phyloP scores from a whole-genome alignment of 2,888 invertebrate species.

The Diaprepes abbreviatus region DNA sequence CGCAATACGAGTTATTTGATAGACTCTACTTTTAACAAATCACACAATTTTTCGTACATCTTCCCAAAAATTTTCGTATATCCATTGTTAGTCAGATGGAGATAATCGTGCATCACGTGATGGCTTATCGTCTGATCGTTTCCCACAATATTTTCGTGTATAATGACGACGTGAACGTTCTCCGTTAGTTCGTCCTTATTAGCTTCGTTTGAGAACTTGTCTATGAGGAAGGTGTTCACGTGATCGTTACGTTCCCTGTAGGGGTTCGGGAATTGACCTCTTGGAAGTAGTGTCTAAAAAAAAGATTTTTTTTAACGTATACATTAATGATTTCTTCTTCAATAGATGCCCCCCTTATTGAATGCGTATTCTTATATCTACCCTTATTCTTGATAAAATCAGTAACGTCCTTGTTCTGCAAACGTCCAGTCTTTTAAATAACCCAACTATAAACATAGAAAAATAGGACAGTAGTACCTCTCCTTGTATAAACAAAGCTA shows the following conservation, averaged over 20 bases:
- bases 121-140: slow-evolving; percentile 73
- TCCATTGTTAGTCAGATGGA: slow-evolving; percentile 76
- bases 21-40: slow-evolving; percentile 53
- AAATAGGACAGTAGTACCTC: too few relatives aligned
- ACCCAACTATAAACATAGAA: too few relatives aligned
- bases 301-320: too few relatives aligned
- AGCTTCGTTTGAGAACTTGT: slow-evolving; percentile 63
- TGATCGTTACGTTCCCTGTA: slow-evolving; percentile 73
- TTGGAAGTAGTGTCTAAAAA: slow-evolving; percentile 74
- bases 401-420: too few relatives aligned
- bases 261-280: slow-evolving; percentile 76
- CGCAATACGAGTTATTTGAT: too few relatives aligned
- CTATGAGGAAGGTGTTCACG: slow-evolving; percentile 72
- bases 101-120: slow-evolving; percentile 78
- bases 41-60: slow-evolving; percentile 68
- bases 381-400: too few relatives aligned
- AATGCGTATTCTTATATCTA: too few relatives aligned
- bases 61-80: slow-evolving; percentile 75
- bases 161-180: slow-evolving; percentile 64
- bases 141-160: slow-evolving; percentile 66
- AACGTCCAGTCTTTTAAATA: too few relatives aligned
- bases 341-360: too few relatives aligned
- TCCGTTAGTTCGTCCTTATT: slow-evolving; percentile 62
- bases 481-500: too few relatives aligned
- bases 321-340: too few relatives aligned